Percentiles rank a stretch among this genome's conserved stretches.
These are phyloP conservation scores for Psettodes erumei DNA, from an alignment of 2,113 vertebrate genomes.

Conservation along the genomic window DNA sequence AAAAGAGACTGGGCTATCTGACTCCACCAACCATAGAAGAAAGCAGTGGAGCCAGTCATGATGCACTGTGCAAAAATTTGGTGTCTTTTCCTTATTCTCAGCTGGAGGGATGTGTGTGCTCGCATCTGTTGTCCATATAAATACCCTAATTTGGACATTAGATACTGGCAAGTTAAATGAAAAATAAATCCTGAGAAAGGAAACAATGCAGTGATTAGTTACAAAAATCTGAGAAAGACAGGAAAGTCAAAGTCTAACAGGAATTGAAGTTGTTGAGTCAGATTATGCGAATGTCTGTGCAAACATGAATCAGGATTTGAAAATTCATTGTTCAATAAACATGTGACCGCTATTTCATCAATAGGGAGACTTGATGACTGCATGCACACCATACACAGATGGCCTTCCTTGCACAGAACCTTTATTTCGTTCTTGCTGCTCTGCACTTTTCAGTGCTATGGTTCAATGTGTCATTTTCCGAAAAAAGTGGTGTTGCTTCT, in stretches of 20 bases:
- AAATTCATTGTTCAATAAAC: too few relatives aligned
- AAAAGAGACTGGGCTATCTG: background rate
- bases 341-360: background rate
- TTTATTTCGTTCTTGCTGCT: background rate
- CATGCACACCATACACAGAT: background rate
- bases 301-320: too few relatives aligned
- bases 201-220: background rate
- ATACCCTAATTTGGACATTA: background rate
- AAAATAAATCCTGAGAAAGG: background rate
- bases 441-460: background rate
- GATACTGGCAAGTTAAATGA: background rate
- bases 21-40: background rate
- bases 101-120: background rate
- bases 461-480: background rate
- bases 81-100: background rate
- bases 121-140: background rate
- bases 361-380: background rate
- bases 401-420: background rate
- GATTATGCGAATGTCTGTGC: background rate
- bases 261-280: background rate
- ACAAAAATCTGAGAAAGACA: too few relatives aligned
- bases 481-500: background rate
- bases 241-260: too few relatives aligned
- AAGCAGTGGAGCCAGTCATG: background rate
- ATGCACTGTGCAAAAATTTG: background rate